These are phyloP conservation scores for Synergus umbraculus DNA, from an alignment of 2,888 invertebrate species.

Conservation along the genomic window DNA sequence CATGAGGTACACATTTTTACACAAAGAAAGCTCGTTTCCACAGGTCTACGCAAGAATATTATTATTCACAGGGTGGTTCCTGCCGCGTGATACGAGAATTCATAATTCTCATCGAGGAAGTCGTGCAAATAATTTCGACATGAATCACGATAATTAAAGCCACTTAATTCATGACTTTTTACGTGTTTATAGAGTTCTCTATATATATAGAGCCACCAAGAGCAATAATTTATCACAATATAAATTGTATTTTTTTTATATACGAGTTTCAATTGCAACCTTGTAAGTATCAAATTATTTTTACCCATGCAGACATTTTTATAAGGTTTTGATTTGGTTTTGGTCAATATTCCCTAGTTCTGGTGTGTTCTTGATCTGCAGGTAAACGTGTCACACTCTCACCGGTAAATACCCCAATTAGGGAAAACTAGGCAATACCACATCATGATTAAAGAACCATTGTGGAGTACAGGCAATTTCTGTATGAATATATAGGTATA, in stretches of 20 bases:
- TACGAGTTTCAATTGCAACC: background rate
- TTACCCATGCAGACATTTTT: no score
- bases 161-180: slow-evolving; percentile 29
- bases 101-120: slow-evolving; percentile 47
- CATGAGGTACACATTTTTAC: background rate
- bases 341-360: no score
- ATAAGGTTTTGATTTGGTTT: no score
- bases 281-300: no score
- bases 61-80: background rate
- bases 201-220: background rate
- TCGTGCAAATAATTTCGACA: slow-evolving; percentile 46
- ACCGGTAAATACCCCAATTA: no score
- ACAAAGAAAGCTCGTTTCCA: background rate
- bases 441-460: no score
- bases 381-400: no score
- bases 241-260: background rate
- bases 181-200: background rate
- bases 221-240: background rate
- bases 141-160: slow-evolving; percentile 57
- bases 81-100: slow-evolving; percentile 21
- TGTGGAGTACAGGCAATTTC: no score
- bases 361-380: no score
- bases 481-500: no score
- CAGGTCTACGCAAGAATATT: background rate
- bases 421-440: no score